These are phyloP conservation scores for Muscicapa comitata DNA, from an alignment of 2,797 vertebrate genomes.

Conservation along the genomic window DNA sequence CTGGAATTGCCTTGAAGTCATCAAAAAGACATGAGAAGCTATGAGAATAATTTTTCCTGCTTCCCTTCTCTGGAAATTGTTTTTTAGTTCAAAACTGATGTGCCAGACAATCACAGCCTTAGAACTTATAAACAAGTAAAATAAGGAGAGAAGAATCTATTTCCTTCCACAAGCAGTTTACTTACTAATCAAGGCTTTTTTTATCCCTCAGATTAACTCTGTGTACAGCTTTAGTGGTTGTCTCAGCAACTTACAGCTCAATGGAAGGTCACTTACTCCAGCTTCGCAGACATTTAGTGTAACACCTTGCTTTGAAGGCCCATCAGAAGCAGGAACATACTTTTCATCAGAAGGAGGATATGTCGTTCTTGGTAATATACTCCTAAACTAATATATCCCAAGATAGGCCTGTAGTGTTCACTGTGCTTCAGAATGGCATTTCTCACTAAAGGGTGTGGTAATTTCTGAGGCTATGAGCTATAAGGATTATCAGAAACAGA, in stretches of 20 bases:
- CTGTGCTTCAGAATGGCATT: background rate
- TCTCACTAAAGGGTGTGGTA: background rate
- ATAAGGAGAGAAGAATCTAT: background rate
- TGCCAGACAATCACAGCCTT: background rate
- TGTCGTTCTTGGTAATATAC: constrained; percentile 83
- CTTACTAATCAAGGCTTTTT: background rate
- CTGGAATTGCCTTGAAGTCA: background rate
- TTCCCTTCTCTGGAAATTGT: background rate
- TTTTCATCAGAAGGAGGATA: constrained; percentile 92
- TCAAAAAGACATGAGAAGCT: background rate
- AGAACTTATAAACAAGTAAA: background rate
- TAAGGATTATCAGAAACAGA: background rate
- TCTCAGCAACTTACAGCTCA: constrained; percentile 85
- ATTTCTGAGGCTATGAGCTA: background rate
- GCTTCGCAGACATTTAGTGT: constrained; percentile 86
- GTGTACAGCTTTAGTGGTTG: constrained; percentile 90
- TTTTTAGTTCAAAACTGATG: background rate
- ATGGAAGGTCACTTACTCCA: constrained; percentile 79
- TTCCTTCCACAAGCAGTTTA: background rate
- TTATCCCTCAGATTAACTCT: constrained; percentile 80
- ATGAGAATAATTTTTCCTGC: background rate
- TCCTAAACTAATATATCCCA: background rate
- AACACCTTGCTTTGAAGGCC: constrained; percentile 90
- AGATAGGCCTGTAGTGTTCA: background rate
- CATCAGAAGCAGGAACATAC: constrained; percentile 87